A percentile compares a stretch with the other conserved stretches of the same genome.
These are phyloP conservation scores for Sclerodermus sp. DNA, from an alignment of 2,888 invertebrate genomes.

Conservation along the genomic window DNA sequence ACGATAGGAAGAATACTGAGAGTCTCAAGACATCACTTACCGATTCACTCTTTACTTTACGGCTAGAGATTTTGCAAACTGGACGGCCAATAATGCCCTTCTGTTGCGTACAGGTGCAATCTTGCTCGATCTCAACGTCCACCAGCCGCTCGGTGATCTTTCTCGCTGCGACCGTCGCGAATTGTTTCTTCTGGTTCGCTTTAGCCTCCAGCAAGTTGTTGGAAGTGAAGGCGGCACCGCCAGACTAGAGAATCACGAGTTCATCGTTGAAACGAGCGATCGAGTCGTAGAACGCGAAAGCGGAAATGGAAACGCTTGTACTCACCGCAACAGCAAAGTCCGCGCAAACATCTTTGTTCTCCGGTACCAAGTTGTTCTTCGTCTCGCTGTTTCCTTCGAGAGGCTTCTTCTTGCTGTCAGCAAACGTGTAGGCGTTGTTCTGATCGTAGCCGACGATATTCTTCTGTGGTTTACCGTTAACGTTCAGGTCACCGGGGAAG, in stretches of 20 bases:
- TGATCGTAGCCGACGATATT: slow-evolving; percentile 67
- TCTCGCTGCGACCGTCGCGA: slow-evolving; percentile 59
- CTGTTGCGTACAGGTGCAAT: slow-evolving; percentile 48
- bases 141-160: slow-evolving; percentile 47
- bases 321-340: slow-evolving; percentile 68
- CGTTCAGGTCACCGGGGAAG: slow-evolving; percentile 61
- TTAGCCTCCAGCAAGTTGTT: slow-evolving; percentile 63
- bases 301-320: slow-evolving; percentile 25
- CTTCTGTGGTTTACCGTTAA: slow-evolving; percentile 63
- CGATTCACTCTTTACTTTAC: slow-evolving; percentile 39
- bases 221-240: slow-evolving; percentile 69
- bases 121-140: slow-evolving; percentile 45
- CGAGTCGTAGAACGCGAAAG: slow-evolving; percentile 1
- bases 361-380: slow-evolving; percentile 62
- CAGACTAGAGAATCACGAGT: no score
- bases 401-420: slow-evolving; percentile 68
- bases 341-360: slow-evolving; percentile 66
- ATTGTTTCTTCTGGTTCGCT: slow-evolving; percentile 65
- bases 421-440: slow-evolving; percentile 65
- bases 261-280: slow-evolving; percentile 18
- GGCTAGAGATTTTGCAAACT: slow-evolving; percentile 49
- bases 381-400: slow-evolving; percentile 61
- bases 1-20: no score
- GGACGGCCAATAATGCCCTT: slow-evolving; percentile 40
- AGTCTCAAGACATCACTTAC: no score